phyloP scores from a whole-genome alignment of 2,888 invertebrate species.

The Phortica magna region DNA sequence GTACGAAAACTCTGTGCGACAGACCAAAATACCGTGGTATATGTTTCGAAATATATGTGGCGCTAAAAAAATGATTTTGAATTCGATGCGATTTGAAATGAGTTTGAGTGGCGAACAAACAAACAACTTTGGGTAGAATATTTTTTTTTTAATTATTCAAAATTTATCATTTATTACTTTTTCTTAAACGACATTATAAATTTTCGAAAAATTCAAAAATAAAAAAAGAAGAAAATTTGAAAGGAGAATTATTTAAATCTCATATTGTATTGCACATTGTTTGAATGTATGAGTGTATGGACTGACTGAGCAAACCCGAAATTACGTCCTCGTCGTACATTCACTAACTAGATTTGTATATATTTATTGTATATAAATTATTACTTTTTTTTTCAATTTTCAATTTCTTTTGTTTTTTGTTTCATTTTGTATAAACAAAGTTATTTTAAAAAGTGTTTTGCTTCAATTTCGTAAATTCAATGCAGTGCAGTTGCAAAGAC shows the following conservation, averaged over 20 bases:
- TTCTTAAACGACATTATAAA: not conserved
- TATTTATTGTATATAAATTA: too few species aligned
- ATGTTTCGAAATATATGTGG: not conserved
- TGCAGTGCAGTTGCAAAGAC: not conserved
- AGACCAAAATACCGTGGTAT: slow-evolving; percentile 6
- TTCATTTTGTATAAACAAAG: not conserved
- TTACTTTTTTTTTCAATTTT: not conserved
- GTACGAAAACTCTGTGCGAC: not conserved
- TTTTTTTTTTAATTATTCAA: not conserved
- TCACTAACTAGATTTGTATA: too few species aligned
- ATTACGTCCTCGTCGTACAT: too few species aligned
- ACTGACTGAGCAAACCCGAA: too few species aligned
- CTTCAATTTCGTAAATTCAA: not conserved
- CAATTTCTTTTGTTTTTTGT: not conserved
- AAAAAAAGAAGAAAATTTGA: too few species aligned
- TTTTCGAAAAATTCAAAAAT: not conserved
- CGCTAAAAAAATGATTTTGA: not conserved
- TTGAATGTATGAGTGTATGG: not conserved
- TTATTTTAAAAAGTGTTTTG: not conserved
- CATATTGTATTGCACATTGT: not conserved
- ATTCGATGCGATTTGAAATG: slow-evolving; percentile 12
- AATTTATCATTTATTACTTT: not conserved
- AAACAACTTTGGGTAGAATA: not conserved
- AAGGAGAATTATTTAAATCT: not conserved
- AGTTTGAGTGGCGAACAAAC: not conserved